Conservation (phyloP, 1,140 invertebrate species). For the Dolichoris vasculosae region DNA sequence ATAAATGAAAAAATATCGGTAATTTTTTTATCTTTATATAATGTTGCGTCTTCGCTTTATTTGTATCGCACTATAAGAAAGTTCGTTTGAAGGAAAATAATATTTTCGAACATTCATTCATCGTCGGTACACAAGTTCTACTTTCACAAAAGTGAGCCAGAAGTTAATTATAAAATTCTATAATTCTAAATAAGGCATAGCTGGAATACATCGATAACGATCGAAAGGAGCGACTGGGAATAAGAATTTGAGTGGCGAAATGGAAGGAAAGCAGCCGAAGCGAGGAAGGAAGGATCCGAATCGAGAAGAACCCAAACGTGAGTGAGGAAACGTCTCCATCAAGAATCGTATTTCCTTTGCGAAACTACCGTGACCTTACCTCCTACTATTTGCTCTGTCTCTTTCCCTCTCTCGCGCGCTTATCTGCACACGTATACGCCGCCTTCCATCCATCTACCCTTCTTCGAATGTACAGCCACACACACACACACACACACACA, state of each 20-base stretch:
- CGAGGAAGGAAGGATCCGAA: slow-evolving; percentile 48
- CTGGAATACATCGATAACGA: not conserved
- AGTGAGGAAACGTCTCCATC: slow-evolving; percentile 62
- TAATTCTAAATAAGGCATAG: not conserved
- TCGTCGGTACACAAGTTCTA: not conserved
- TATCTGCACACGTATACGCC: not conserved
- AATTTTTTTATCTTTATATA: too few species aligned
- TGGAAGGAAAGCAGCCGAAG: slow-evolving; percentile 32
- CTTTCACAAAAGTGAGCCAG: not conserved
- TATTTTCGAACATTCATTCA: not conserved
- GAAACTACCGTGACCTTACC: slow-evolving; percentile 53
- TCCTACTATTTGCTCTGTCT: not conserved
- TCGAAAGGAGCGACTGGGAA: not conserved
- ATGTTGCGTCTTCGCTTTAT: too few species aligned
- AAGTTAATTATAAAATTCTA: not conserved
- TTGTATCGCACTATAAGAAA: too few species aligned
- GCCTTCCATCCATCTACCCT: not conserved
- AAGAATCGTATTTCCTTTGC: slow-evolving; percentile 67
- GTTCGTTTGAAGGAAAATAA: too few species aligned
- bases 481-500: too few species aligned
- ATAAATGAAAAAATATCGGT: too few species aligned
- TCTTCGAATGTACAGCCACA: not conserved
- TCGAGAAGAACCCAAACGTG: slow-evolving; percentile 49
- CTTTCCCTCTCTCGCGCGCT: too few species aligned
- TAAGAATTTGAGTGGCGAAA: not conserved